phyloP scores from a whole-genome alignment of 2,797 vertebrate species.

The Channa striata region DNA sequence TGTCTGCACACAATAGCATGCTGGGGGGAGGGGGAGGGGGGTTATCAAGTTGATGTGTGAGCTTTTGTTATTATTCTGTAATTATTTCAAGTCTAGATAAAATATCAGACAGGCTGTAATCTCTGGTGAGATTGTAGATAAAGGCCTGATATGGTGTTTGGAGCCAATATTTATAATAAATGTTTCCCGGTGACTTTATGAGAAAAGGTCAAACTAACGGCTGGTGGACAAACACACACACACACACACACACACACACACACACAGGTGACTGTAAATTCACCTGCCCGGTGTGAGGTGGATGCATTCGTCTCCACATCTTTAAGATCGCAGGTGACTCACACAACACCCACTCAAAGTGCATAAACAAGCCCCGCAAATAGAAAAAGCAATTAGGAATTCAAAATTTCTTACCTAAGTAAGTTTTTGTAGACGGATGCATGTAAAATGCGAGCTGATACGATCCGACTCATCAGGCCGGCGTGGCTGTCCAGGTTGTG shows the following conservation, averaged over 20 bases:
- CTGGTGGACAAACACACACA: constrained; percentile 12
- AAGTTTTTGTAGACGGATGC: background rate
- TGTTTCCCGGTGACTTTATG: constrained; percentile 20
- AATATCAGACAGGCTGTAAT: constrained; percentile 52
- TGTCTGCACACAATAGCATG: constrained; percentile 38
- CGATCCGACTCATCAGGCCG: background rate
- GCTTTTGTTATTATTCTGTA: constrained; percentile 52
- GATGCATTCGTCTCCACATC: constrained; percentile 7
- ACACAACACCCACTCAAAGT: background rate
- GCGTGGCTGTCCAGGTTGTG: constrained; percentile 58
- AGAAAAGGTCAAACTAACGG: constrained; percentile 30
- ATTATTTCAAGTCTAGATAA: constrained; percentile 48
- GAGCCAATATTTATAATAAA: constrained; percentile 46
- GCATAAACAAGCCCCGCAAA: background rate
- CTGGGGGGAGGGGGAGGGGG: constrained; percentile 12
- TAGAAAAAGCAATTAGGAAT: too few relatives aligned
- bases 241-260: constrained; percentile 9
- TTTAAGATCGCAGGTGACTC: constrained; percentile 5
- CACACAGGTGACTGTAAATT: background rate
- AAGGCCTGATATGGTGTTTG: constrained; percentile 44
- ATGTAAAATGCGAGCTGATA: background rate
- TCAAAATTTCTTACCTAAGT: too few relatives aligned
- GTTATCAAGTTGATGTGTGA: constrained; percentile 36
- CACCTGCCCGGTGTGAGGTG: background rate
- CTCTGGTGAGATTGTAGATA: constrained; percentile 72